Conservation (phyloP, 1,140 invertebrate genomes). For the Rhynchophorus ferrugineus region DNA sequence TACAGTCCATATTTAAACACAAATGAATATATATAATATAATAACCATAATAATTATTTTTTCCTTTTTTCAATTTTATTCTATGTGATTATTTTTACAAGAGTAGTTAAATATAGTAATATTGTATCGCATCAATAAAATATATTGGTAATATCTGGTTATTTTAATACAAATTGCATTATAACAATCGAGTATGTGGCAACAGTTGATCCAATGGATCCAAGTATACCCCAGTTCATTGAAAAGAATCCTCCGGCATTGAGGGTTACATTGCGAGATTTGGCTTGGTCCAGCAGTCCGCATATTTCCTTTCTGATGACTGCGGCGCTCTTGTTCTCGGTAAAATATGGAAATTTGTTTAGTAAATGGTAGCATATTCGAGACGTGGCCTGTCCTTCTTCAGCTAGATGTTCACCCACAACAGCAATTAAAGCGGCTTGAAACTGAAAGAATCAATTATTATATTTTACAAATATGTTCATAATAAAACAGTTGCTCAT, state of each 20-base stretch:
- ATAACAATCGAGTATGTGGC: constrained; percentile 15
- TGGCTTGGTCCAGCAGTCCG: constrained; percentile 2
- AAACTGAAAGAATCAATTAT: constrained; percentile 9
- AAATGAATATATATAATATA: not conserved
- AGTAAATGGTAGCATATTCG: not conserved
- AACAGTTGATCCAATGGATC: constrained; percentile 11
- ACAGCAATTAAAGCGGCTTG: constrained; percentile 1
- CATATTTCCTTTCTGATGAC: constrained; percentile 1
- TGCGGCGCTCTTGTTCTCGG: not conserved
- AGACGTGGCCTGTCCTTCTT: constrained; percentile 4
- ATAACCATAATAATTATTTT: not conserved
- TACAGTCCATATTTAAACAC: not conserved
- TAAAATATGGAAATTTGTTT: constrained; percentile 2
- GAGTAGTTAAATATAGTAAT: too few relatives aligned
- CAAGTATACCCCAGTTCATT: constrained; percentile 11
- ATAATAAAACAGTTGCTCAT: too few relatives aligned
- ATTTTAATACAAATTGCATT: constrained; percentile 12
- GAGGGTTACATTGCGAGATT: not conserved
- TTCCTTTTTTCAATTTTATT: too few relatives aligned
- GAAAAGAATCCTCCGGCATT: constrained; percentile 12
- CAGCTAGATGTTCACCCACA: constrained; percentile 3
- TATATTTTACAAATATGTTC: too few relatives aligned
- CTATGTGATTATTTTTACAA: too few relatives aligned
- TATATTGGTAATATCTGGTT: not conserved
- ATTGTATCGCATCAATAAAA: too few relatives aligned